These are phyloP conservation scores for Hybos culiciformis DNA, from an alignment of 2,888 invertebrate species.

Conservation along the genomic window DNA sequence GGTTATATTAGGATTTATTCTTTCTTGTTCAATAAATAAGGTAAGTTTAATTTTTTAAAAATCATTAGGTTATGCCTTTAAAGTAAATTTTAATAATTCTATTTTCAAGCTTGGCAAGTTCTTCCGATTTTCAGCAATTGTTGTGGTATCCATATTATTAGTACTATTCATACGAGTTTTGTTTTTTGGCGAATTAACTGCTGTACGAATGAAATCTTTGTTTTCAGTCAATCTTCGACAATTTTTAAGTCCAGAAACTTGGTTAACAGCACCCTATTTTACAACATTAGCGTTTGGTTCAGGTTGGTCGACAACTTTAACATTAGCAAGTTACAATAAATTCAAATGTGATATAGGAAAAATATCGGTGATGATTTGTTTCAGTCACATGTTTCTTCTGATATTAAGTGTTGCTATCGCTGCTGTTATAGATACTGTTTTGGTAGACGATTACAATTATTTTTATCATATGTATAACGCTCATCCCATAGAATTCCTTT, in stretches of 20 bases:
- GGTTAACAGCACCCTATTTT: constrained; percentile 15
- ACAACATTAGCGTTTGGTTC: constrained; percentile 66
- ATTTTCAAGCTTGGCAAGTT: too few relatives aligned
- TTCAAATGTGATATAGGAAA: constrained; percentile 54
- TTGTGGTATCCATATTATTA: too few relatives aligned
- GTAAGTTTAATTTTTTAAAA: too few relatives aligned
- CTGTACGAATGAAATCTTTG: constrained; percentile 18
- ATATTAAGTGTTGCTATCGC: too few relatives aligned
- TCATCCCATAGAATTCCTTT: constrained; percentile 26
- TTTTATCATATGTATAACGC: neutral
- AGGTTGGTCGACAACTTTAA: constrained; percentile 69
- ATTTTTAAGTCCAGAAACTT: too few relatives aligned
- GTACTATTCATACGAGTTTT: constrained; percentile 21
- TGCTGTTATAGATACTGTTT: constrained; percentile 2
- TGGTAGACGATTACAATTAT: neutral
- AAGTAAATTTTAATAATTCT: too few relatives aligned
- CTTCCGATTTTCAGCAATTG: too few relatives aligned
- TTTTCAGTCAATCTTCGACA: constrained; percentile 5
- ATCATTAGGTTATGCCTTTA: too few relatives aligned
- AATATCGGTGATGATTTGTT: constrained; percentile 24
- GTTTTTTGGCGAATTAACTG: constrained; percentile 17
- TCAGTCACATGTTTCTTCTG: constrained; percentile 24
- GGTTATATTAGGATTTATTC: too few relatives aligned
- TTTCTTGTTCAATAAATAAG: too few relatives aligned
- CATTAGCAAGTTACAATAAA: constrained; percentile 69